Conservation (phyloP, 2,113 vertebrate genomes). For the Xenotilapia caudafasciata region DNA sequence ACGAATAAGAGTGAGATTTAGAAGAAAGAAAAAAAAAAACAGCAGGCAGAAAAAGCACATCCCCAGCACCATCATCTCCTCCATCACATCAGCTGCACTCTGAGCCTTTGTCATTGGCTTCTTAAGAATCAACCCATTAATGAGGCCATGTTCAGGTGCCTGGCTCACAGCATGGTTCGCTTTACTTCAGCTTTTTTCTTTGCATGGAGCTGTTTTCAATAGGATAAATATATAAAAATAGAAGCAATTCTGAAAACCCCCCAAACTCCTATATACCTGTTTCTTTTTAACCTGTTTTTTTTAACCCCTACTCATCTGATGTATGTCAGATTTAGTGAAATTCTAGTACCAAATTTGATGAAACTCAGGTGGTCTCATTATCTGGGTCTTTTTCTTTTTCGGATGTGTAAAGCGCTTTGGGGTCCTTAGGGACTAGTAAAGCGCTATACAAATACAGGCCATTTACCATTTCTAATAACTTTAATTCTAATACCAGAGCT, state of each 20-base stretch:
- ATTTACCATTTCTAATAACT: neutral
- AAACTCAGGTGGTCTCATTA: neutral
- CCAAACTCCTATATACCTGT: neutral
- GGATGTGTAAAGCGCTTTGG: neutral
- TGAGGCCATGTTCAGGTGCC: neutral
- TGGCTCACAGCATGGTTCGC: neutral
- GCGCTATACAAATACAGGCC: neutral
- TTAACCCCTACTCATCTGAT: neutral
- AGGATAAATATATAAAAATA: neutral
- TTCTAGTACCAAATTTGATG: neutral
- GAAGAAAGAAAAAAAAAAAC: neutral
- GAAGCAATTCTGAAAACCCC: neutral
- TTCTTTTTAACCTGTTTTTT: neutral
- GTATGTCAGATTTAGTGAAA: neutral
- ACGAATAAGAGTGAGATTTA: neutral
- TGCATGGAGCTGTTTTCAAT: neutral
- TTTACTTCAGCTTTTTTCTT: neutral
- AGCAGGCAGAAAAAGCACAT: neutral
- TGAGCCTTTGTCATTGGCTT: neutral
- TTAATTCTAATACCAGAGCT: neutral
- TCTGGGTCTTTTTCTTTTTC: neutral
- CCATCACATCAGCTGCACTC: neutral
- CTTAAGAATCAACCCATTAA: neutral
- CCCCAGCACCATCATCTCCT: neutral
- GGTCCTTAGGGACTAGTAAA: neutral